Conservation (phyloP, 1,140 invertebrate species). For the Ectropis grisescens region DNA sequence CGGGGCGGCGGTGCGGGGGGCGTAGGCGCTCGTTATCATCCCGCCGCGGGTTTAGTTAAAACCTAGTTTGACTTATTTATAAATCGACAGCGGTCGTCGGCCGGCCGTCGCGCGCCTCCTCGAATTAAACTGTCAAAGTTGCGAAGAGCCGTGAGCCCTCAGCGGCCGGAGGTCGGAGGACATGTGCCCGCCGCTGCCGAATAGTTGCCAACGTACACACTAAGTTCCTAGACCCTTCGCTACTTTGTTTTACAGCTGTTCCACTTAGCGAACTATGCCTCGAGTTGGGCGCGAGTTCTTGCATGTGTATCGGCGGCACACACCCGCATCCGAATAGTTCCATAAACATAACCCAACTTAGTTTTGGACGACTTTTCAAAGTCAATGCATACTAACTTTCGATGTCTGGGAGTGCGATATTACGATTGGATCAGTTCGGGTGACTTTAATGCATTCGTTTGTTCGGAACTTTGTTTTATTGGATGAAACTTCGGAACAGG, state of each 20-base stretch:
- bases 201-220: conserved; percentile 59
- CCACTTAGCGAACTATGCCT: conserved; percentile 68
- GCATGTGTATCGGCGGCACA: conserved; percentile 65
- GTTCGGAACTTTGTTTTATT: conserved; percentile 65
- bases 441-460: conserved; percentile 68
- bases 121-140: conserved; percentile 61
- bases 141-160: conserved; percentile 10
- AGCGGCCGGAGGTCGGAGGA: conserved; percentile 25
- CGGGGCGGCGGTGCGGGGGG: conserved; percentile 29
- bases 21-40: conserved; percentile 62
- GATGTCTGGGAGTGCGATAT: conserved; percentile 63
- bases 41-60: conserved; percentile 55
- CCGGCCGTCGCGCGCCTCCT: conserved; percentile 22
- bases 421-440: conserved; percentile 65
- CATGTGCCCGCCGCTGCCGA: conserved; percentile 38
- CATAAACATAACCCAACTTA: conserved; percentile 69
- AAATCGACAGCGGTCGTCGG: conserved; percentile 50
- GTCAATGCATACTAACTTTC: conserved; percentile 70
- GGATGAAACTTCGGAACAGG: conserved; percentile 50
- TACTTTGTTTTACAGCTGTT: conserved; percentile 69
- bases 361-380: conserved; percentile 69
- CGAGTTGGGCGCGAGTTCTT: conserved; percentile 64
- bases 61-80: conserved; percentile 67
- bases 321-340: conserved; percentile 65
- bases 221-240: conserved; percentile 67